phyloP scores from a whole-genome alignment of 2,888 invertebrate genomes.

The Caenorhabditis afra region DNA sequence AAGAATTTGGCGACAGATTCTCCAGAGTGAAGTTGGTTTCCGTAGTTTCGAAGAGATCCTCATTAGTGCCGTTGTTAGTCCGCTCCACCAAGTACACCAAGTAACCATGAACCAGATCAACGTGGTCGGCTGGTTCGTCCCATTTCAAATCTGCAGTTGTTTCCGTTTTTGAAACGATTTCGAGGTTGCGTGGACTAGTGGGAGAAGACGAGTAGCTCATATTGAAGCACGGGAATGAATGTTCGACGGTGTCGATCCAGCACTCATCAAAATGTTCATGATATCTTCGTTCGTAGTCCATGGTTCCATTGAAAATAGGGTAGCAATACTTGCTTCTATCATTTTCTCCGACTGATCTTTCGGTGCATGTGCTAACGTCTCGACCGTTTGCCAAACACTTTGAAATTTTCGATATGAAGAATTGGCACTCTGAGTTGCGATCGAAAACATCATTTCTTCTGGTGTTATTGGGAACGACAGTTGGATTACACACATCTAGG shows the following conservation, averaged over 20 bases:
- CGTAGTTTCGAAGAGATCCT: slow-evolving; percentile 33
- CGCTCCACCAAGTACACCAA: slow-evolving; percentile 39
- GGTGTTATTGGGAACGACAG: slow-evolving; percentile 69
- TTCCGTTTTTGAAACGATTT: slow-evolving; percentile 15
- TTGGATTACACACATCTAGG: slow-evolving; percentile 72
- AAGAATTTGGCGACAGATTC: slow-evolving; percentile 39
- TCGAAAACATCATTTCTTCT: slow-evolving; percentile 71
- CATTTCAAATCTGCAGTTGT: slow-evolving; percentile 41
- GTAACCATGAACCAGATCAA: slow-evolving; percentile 36
- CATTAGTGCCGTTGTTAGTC: background rate
- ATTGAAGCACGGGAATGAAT: slow-evolving; percentile 72
- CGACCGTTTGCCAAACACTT: slow-evolving; percentile 75
- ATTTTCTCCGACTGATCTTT: background rate
- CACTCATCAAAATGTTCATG: slow-evolving; percentile 74
- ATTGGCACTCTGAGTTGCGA: slow-evolving; percentile 63
- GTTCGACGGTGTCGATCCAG: slow-evolving; percentile 21
- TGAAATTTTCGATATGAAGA: slow-evolving; percentile 70
- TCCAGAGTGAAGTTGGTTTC: slow-evolving; percentile 12
- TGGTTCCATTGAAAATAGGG: slow-evolving; percentile 71
- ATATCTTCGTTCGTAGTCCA: slow-evolving; percentile 22
- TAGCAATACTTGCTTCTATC: slow-evolving; percentile 68
- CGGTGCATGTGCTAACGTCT: slow-evolving; percentile 74
- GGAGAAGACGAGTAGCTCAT: slow-evolving; percentile 71
- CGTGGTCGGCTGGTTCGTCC: slow-evolving; percentile 46
- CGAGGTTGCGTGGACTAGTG: slow-evolving; percentile 63